Evolutionary conservation across 2,797 vertebrate species (phyloP), one percentile per base, ranked within the genome.

Genomic region (Trematomus bernacchii): DNA sequence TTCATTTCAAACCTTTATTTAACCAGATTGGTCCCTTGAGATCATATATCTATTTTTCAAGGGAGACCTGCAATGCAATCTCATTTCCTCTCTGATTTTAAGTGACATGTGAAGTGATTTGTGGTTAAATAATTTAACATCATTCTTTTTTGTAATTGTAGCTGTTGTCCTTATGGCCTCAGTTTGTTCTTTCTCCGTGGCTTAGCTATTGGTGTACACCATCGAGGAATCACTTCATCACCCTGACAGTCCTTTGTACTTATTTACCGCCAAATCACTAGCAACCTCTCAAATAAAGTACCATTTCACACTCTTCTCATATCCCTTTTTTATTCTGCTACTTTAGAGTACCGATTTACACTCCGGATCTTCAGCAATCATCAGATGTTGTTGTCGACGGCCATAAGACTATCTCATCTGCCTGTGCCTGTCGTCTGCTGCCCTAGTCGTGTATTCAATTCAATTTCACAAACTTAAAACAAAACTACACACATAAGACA

Each of bases 121-220:
- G 27, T 19, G 10, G 15, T 47, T 67, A 14, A 27, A 19, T 27
- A 16, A 37, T 55, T 9, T 0, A 43, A 47, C 11, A 44, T 7
- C 65, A 69, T 10, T 59, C 4, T 27, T 18, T 16, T 23, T 33
- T n/a, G 43, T 44, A 42, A 48, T 50, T 52, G 15, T 21, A 33
- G 37, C 14, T 40, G 15, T 48, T 21, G 46, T 16, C n/a, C 14
- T 48, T 19, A 10, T n/a, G 18, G 16, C 7, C 3, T 48, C 16
- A 3, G 21, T 46, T 27, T 2, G 2, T 40, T 4, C 5, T 3
- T n/a, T 27, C 3, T 2, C 11, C 5, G 2, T 0, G 13, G 40
- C 40, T 62, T 44, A 2, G 0, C 9, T 10, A 10, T 12, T 18
- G 15, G 12, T 61, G 30, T 47, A 33, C 3, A 21, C 18, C 14